A percentile compares a stretch with the other conserved stretches of the same genome.
These are phyloP conservation scores for Dermatophagoides farinae DNA, from an alignment of 1,140 invertebrate species.

Conservation along the genomic window DNA sequence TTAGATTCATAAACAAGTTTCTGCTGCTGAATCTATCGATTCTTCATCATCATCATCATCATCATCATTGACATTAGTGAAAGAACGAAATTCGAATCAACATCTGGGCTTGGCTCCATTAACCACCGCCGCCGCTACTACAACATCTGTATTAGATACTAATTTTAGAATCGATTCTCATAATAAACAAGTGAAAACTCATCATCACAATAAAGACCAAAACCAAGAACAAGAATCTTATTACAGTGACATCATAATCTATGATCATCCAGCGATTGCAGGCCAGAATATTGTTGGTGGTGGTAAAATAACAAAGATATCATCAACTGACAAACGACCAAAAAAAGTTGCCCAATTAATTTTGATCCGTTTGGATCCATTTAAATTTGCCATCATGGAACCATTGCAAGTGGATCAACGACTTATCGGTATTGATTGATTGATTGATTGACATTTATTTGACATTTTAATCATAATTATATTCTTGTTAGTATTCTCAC, in stretches of 20 bases:
- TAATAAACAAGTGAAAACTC: too few species aligned
- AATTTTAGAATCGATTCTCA: too few species aligned
- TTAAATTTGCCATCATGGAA: constrained; percentile 4
- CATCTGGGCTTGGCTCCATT: too few species aligned
- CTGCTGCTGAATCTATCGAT: too few species aligned
- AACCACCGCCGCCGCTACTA: too few species aligned
- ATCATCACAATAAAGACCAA: too few species aligned
- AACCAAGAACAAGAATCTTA: neutral
- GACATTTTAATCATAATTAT: neutral
- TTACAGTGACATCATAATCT: neutral
- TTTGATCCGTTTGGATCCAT: neutral
- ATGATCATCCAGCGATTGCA: neutral
- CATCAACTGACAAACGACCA: neutral
- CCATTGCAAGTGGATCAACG: neutral
- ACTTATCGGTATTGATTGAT: neutral
- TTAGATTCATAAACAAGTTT: too few species aligned
- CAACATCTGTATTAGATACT: too few species aligned
- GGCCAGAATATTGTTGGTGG: neutral
- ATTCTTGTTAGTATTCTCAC: neutral
- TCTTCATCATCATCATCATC: too few species aligned
- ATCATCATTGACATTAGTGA: too few species aligned
- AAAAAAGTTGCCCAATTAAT: too few species aligned
- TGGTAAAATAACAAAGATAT: neutral
- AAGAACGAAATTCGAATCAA: too few species aligned
- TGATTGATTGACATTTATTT: neutral